Conservation (phyloP, 2,888 invertebrate species). For the Lutraria lutraria region DNA sequence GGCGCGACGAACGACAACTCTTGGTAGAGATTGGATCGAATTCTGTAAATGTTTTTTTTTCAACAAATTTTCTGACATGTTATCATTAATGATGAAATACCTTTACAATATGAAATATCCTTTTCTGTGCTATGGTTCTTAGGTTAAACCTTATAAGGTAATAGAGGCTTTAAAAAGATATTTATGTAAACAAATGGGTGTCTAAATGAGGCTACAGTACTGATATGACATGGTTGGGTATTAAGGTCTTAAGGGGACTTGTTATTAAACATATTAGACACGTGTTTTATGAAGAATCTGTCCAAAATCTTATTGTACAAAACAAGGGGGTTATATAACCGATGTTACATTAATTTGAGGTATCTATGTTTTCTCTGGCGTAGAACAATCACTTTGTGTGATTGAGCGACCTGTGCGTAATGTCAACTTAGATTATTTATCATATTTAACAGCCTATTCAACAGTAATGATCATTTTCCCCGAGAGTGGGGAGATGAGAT, state of each 20-base stretch:
- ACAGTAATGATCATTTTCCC: too few species aligned
- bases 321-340: background rate
- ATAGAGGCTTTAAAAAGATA: constrained; percentile 9
- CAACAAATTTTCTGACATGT: background rate
- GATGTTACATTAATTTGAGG: background rate
- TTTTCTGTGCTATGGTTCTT: background rate
- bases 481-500: too few species aligned
- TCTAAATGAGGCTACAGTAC: constrained; percentile 17
- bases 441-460: too few species aligned
- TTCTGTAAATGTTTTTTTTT: too few species aligned
- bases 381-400: too few species aligned
- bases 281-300: constrained; percentile 33
- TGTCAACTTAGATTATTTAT: too few species aligned
- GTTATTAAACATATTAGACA: constrained; percentile 26
- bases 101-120: background rate
- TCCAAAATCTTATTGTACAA: background rate
- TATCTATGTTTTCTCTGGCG: background rate
- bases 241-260: background rate
- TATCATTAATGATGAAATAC: background rate
- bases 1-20: too few species aligned
- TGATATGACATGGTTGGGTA: constrained; percentile 13
- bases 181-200: background rate
- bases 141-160: background rate
- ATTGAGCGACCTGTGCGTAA: too few species aligned
- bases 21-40: too few species aligned